These are phyloP conservation scores for Tragopan temminckii DNA, from an alignment of 2,797 vertebrate genomes.

Conservation along the genomic window DNA sequence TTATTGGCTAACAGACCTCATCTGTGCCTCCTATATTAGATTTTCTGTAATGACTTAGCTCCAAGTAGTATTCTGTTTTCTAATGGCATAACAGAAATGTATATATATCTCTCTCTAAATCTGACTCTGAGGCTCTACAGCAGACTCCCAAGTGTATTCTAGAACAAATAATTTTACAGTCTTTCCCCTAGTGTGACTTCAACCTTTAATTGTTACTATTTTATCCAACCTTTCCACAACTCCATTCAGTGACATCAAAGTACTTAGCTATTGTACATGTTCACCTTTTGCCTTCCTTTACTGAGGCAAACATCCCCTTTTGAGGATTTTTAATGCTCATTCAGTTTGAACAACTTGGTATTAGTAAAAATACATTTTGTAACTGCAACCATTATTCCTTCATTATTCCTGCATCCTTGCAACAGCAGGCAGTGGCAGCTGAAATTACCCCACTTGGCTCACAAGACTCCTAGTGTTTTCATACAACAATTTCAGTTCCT, in stretches of 20 bases:
- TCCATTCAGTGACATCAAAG: background rate
- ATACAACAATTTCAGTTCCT: slow-evolving; percentile 1
- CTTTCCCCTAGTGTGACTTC: background rate
- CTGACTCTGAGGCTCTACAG: background rate
- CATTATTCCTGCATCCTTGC: background rate
- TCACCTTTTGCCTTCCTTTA: background rate
- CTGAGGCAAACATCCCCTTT: background rate
- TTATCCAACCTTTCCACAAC: background rate
- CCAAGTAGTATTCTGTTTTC: slow-evolving; percentile 21
- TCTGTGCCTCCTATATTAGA: slow-evolving; percentile 26
- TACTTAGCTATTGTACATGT: background rate
- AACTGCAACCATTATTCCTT: background rate
- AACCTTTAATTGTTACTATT: background rate
- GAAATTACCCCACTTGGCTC: background rate
- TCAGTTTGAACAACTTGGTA: background rate
- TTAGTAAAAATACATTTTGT: background rate
- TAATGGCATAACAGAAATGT: background rate
- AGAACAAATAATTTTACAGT: background rate
- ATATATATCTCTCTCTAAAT: background rate
- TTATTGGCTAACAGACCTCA: slow-evolving; percentile 22
- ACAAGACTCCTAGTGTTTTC: background rate
- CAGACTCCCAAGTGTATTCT: background rate
- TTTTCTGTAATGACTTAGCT: slow-evolving; percentile 43
- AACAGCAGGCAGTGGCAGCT: background rate
- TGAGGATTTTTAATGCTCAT: background rate